phyloP scores from a whole-genome alignment of 23 tunicate genomes.

The Trididemnum nubilum region DNA sequence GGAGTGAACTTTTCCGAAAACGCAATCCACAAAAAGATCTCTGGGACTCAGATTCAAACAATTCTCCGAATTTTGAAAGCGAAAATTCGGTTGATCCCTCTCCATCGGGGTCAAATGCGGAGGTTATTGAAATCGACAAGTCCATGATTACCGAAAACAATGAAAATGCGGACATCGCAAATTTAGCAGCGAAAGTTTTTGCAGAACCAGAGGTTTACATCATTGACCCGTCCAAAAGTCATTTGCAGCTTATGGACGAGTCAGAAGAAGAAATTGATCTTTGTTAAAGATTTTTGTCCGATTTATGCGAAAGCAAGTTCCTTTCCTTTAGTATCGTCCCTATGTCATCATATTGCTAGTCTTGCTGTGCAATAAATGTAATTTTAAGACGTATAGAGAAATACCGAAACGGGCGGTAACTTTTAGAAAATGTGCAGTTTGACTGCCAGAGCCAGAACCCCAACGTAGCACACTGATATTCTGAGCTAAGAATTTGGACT shows the following conservation, averaged over 20 bases:
- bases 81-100: background rate
- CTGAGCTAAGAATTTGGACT: too few relatives aligned
- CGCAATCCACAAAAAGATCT: background rate
- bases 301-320: background rate
- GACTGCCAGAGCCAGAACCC: too few relatives aligned
- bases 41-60: background rate
- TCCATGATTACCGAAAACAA: background rate
- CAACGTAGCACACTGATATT: too few relatives aligned
- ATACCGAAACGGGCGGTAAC: too few relatives aligned
- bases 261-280: constrained; percentile 27
- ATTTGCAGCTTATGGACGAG: constrained; percentile 3
- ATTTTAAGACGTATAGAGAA: too few relatives aligned
- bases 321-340: constrained; percentile 2
- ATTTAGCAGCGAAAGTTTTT: background rate
- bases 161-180: background rate
- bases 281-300: too few relatives aligned
- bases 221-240: background rate
- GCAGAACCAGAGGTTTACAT: background rate
- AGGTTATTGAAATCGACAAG: background rate
- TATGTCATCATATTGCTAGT: too few relatives aligned
- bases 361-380: too few relatives aligned
- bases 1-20: constrained; percentile 11
- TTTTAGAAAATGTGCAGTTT: too few relatives aligned
- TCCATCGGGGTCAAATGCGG: background rate
- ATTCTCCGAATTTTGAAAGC: background rate